Evolutionary conservation across 2,888 invertebrate species (phyloP).

Genomic region (Papilio elwesi): DNA sequence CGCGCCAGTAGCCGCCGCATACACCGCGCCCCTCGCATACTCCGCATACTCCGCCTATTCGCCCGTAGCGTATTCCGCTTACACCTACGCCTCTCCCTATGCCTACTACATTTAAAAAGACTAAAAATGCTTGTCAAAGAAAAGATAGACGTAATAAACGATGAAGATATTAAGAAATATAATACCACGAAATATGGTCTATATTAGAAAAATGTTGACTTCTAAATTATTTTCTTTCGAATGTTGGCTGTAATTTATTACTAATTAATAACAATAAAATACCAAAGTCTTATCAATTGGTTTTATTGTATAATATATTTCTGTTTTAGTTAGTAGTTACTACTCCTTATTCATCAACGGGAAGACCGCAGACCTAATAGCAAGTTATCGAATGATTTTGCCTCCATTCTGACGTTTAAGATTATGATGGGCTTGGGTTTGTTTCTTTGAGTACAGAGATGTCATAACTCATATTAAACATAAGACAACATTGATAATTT

Average conservation of each 20-base stretch:
- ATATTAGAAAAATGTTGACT: not conserved
- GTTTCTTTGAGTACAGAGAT: too few relatives aligned
- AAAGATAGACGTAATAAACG: too few relatives aligned
- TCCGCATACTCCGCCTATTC: conserved; percentile 65
- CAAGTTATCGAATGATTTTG: too few relatives aligned
- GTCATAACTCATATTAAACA: too few relatives aligned
- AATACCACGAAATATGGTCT: too few relatives aligned
- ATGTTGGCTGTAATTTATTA: conserved; percentile 8
- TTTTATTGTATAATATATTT: not conserved
- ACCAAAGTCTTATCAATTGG: not conserved
- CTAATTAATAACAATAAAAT: not conserved
- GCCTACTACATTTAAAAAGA: conserved; percentile 51
- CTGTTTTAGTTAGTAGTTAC: too few relatives aligned
- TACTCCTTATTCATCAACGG: too few relatives aligned
- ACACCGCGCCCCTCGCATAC: conserved; percentile 58
- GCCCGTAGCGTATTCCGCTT: conserved; percentile 57
- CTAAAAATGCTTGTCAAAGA: not conserved
- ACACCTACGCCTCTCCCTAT: conserved; percentile 57
- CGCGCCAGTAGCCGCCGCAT: conserved; percentile 56
- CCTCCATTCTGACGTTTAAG: too few relatives aligned
- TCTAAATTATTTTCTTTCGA: not conserved
- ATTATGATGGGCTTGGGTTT: too few relatives aligned
- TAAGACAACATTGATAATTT: too few relatives aligned
- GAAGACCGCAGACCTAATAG: too few relatives aligned
- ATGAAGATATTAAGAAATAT: too few relatives aligned